Conservation (phyloP, 1,140 invertebrate species). For the Paraescarpia echinospica region DNA sequence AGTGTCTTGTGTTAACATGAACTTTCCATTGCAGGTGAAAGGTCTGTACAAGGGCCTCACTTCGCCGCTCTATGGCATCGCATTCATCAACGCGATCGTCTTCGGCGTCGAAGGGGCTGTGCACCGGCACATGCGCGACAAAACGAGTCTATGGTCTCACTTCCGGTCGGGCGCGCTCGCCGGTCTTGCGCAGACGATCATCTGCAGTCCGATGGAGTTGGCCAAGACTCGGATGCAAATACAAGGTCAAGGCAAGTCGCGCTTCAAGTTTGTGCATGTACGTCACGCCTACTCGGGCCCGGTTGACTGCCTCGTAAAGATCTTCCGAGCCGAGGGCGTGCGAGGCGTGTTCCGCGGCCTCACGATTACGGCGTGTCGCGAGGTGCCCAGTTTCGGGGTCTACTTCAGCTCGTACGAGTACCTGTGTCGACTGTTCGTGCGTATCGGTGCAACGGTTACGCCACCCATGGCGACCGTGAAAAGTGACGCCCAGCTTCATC, state of each 20-base stretch:
- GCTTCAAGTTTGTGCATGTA: slow-evolving; percentile 44
- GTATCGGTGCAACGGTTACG: background rate
- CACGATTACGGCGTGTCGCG: slow-evolving; percentile 43
- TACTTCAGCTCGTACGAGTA: slow-evolving; percentile 69
- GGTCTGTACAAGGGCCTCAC: slow-evolving; percentile 60
- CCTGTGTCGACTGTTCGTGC: slow-evolving; percentile 30
- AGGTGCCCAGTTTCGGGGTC: slow-evolving; percentile 67
- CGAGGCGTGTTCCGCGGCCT: slow-evolving; percentile 54
- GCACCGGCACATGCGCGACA: slow-evolving; percentile 23
- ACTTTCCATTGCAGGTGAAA: background rate
- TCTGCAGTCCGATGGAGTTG: slow-evolving; percentile 82
- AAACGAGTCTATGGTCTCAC: slow-evolving; percentile 12
- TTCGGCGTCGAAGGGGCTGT: slow-evolving; percentile 81
- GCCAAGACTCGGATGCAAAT: slow-evolving; percentile 82
- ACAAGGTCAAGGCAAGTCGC: slow-evolving; percentile 56
- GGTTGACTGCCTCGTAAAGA: slow-evolving; percentile 35
- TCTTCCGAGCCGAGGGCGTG: slow-evolving; percentile 35
- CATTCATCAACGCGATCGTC: slow-evolving; percentile 84
- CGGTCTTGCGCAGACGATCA: slow-evolving; percentile 72
- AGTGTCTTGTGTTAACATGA: too few species aligned
- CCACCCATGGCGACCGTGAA: background rate
- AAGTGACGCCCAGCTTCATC: background rate
- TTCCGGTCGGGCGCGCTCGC: slow-evolving; percentile 24
- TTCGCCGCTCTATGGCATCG: slow-evolving; percentile 82
- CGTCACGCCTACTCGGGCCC: slow-evolving; percentile 18